Evolutionary conservation across 2,888 invertebrate genomes (phyloP).

Genomic region (Chromoteleia sp.): DNA sequence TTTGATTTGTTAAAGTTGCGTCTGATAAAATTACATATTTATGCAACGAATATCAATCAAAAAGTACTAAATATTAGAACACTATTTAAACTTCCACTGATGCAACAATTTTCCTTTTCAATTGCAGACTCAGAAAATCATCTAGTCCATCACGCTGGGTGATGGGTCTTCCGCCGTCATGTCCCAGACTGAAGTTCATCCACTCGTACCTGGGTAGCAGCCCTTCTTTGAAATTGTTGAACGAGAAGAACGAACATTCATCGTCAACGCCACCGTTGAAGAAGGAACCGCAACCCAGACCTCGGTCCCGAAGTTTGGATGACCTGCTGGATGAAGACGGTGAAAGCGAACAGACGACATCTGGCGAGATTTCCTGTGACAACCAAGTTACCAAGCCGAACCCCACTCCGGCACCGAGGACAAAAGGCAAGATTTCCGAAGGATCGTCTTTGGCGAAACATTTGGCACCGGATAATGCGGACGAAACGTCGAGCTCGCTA

Average conservation of each 20-base stretch:
- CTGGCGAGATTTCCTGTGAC: background rate
- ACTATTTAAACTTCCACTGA: too few relatives aligned
- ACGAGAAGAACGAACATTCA: slow-evolving; percentile 79
- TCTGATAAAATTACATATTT: too few relatives aligned
- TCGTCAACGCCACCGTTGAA: slow-evolving; percentile 74
- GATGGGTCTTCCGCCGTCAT: slow-evolving; percentile 85
- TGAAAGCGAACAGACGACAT: slow-evolving; percentile 39
- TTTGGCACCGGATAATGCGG: background rate
- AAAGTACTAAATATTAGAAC: too few relatives aligned
- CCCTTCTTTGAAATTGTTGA: slow-evolving; percentile 61
- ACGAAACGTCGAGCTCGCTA: slow-evolving; percentile 73
- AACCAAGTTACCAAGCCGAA: slow-evolving; percentile 6
- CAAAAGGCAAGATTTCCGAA: slow-evolving; percentile 12
- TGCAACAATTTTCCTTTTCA: slow-evolving; percentile 21
- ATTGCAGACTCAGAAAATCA: slow-evolving; percentile 85
- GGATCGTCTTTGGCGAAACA: background rate
- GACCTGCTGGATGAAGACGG: slow-evolving; percentile 86
- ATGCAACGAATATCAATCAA: too few relatives aligned
- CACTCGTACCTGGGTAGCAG: slow-evolving; percentile 82
- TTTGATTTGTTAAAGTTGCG: too few relatives aligned
- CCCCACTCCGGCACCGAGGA: slow-evolving; percentile 56
- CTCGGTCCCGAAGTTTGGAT: slow-evolving; percentile 88
- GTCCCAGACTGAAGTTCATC: slow-evolving; percentile 78
- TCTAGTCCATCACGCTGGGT: slow-evolving; percentile 88
- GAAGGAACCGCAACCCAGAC: slow-evolving; percentile 80